Conservation (phyloP, 2,797 vertebrate species). For the Taeniopygia guttata region DNA sequence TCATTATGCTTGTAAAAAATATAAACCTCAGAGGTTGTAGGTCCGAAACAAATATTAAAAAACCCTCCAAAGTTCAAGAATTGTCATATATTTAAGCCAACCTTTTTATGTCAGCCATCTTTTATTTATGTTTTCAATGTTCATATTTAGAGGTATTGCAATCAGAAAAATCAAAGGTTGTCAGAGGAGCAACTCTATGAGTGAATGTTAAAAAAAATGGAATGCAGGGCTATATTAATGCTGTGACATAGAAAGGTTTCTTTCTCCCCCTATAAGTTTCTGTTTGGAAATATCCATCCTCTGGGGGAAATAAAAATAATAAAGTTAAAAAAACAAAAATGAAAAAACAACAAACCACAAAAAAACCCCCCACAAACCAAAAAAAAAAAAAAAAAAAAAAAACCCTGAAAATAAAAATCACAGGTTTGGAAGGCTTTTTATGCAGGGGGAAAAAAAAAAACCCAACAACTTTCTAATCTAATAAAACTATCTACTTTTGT, state of each 20-base stretch:
- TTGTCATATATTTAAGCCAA: background rate
- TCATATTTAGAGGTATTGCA: background rate
- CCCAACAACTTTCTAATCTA: background rate
- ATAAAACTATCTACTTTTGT: background rate
- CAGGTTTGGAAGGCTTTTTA: background rate
- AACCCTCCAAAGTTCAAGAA: background rate
- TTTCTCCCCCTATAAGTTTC: background rate
- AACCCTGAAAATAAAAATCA: background rate
- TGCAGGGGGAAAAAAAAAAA: background rate
- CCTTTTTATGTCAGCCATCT: background rate
- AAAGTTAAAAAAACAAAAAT: background rate
- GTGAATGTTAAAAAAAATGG: background rate
- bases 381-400: no score
- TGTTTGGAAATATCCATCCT: background rate
- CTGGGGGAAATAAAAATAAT: background rate
- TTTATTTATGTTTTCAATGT: background rate
- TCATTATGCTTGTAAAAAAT: background rate
- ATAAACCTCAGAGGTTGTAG: background rate
- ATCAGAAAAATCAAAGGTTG: background rate
- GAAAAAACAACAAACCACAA: no score
- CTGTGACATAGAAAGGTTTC: background rate
- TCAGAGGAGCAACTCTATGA: background rate
- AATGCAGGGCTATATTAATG: background rate
- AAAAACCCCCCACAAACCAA: no score
- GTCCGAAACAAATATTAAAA: background rate